phyloP scores from a whole-genome alignment of 1,140 invertebrate species.

The Neomicropteryx cornuta region DNA sequence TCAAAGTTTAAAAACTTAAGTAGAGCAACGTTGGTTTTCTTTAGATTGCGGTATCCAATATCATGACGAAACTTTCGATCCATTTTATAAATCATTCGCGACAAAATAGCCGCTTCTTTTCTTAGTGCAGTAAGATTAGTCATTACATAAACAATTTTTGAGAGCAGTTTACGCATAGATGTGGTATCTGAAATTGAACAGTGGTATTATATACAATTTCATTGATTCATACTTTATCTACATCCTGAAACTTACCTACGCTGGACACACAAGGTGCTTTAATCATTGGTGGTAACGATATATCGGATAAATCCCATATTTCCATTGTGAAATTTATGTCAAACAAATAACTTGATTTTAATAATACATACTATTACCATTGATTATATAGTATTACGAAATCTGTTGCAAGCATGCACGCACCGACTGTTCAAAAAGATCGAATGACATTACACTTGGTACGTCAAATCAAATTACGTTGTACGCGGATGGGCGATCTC shows the following conservation, averaged over 20 bases:
- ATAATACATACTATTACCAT: constrained; percentile 15
- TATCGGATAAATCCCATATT: background rate
- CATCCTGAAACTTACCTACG: background rate
- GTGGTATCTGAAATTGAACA: constrained; percentile 31
- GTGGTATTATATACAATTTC: too few relatives aligned
- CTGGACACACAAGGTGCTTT: background rate
- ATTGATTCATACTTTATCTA: too few relatives aligned
- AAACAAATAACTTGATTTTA: constrained; percentile 7
- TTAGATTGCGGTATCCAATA: constrained; percentile 45
- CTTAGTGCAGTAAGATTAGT: constrained; percentile 37
- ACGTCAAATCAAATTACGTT: too few relatives aligned
- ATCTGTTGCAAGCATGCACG: too few relatives aligned
- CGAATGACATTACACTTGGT: too few relatives aligned
- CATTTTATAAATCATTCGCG: constrained; percentile 46
- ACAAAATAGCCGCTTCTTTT: constrained; percentile 41
- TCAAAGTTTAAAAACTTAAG: constrained; percentile 39
- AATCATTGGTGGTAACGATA: background rate
- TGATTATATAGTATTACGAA: too few relatives aligned
- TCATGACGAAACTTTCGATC: constrained; percentile 48
- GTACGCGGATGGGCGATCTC: too few relatives aligned
- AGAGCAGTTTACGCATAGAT: constrained; percentile 18
- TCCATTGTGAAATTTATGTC: constrained; percentile 4
- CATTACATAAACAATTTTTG: constrained; percentile 30
- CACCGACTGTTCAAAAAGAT: too few relatives aligned
- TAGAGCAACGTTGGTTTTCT: constrained; percentile 42